phyloP scores from a whole-genome alignment of 1,140 invertebrate genomes.

The Ceratitis capitata region DNA sequence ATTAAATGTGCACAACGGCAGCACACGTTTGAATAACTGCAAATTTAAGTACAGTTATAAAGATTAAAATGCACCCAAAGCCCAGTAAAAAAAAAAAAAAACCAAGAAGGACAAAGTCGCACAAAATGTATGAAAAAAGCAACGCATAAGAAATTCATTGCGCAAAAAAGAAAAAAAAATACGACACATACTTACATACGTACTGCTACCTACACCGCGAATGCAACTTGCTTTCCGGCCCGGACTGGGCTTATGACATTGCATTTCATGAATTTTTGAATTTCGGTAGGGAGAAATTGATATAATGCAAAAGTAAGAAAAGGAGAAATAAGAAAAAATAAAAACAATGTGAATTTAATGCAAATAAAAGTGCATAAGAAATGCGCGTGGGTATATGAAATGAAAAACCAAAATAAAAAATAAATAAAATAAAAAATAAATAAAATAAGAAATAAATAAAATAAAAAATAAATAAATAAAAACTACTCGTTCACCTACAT shows the following conservation, averaged over 20 bases:
- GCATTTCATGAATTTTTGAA: background rate
- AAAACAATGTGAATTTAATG: background rate
- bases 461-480: background rate
- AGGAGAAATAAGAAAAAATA: background rate
- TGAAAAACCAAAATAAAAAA: background rate
- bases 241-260: background rate
- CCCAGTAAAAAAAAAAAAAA: background rate
- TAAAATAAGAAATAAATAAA: too few relatives aligned
- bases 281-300: slow-evolving; percentile 19
- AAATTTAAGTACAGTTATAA: slow-evolving; percentile 37
- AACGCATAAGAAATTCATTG: background rate
- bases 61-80: background rate
- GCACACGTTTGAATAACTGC: slow-evolving; percentile 32
- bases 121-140: background rate
- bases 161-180: too few relatives aligned
- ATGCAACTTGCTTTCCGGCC: slow-evolving; percentile 31
- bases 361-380: slow-evolving; percentile 3
- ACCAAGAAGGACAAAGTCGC: background rate
- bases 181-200: too few relatives aligned
- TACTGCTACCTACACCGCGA: background rate
- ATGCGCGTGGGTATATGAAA: slow-evolving; percentile 18
- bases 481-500: background rate
- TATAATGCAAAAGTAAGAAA: slow-evolving; percentile 22
- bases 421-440: background rate
- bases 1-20: slow-evolving; percentile 4